Conservation (phyloP, 2,888 invertebrate species). For the Drosophila prolongata region DNA sequence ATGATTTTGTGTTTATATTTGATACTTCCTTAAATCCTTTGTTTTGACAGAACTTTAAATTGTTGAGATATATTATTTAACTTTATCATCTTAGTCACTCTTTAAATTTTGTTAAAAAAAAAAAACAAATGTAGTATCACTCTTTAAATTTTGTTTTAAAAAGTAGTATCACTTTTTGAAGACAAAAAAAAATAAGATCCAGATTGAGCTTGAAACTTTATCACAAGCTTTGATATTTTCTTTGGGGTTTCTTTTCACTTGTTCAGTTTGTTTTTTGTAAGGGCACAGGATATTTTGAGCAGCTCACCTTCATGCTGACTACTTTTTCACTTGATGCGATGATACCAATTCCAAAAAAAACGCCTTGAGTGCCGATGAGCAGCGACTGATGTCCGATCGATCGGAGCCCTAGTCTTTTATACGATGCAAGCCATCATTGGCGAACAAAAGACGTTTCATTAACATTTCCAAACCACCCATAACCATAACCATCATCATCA, state of each 20-base stretch:
- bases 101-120: too few relatives aligned
- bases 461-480: constrained; percentile 55
- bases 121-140: too few relatives aligned
- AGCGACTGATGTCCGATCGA: constrained; percentile 67
- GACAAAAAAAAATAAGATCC: not conserved
- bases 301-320: constrained; percentile 72
- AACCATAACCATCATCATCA: not conserved
- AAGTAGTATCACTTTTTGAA: not conserved
- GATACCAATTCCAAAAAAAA: constrained; percentile 45
- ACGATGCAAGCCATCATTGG: constrained; percentile 48
- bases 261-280: not conserved
- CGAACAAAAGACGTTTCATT: constrained; percentile 71
- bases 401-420: constrained; percentile 64
- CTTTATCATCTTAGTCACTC: too few relatives aligned
- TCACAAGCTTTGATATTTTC: not conserved
- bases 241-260: not conserved
- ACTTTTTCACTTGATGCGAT: constrained; percentile 49
- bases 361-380: constrained; percentile 46
- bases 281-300: not conserved
- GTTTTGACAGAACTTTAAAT: too few relatives aligned
- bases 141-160: too few relatives aligned
- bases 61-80: too few relatives aligned
- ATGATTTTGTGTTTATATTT: too few relatives aligned
- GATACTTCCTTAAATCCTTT: too few relatives aligned
- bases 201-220: too few relatives aligned